Evolutionary conservation across 2,113 vertebrate species (phyloP).

Genomic region (Rhombomys opimus): DNA sequence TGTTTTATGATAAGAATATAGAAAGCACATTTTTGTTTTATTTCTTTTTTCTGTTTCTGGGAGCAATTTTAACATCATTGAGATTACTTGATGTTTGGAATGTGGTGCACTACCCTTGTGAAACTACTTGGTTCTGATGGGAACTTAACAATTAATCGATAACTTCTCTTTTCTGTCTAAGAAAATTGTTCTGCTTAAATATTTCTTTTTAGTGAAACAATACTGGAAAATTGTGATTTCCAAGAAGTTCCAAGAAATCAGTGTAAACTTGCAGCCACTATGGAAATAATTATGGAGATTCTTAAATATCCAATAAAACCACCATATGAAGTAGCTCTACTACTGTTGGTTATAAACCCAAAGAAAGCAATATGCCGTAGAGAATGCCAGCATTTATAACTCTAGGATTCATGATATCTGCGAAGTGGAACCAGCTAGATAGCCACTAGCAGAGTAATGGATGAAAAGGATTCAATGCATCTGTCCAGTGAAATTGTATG

Average conservation of each 20-base stretch:
- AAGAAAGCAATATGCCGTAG: background rate
- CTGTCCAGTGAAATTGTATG: background rate
- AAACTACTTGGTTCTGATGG: background rate
- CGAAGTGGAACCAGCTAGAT: background rate
- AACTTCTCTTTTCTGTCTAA: background rate
- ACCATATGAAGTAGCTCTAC: background rate
- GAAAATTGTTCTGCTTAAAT: background rate
- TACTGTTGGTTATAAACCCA: background rate
- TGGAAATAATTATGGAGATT: too few relatives aligned
- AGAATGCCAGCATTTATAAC: background rate
- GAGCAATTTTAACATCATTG: background rate
- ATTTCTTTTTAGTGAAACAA: background rate
- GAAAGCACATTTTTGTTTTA: background rate
- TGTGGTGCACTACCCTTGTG: background rate
- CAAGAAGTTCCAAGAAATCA: background rate
- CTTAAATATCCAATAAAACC: background rate
- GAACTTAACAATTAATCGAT: background rate
- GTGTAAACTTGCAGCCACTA: background rate
- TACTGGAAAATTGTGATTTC: background rate
- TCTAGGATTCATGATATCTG: background rate
- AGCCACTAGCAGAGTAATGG: too few relatives aligned
- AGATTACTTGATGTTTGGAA: background rate
- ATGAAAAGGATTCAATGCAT: background rate
- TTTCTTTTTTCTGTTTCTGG: background rate
- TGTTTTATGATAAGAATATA: background rate